Evolutionary conservation across 2,797 vertebrate genomes (phyloP).

Genomic region (Tapera naevia): DNA sequence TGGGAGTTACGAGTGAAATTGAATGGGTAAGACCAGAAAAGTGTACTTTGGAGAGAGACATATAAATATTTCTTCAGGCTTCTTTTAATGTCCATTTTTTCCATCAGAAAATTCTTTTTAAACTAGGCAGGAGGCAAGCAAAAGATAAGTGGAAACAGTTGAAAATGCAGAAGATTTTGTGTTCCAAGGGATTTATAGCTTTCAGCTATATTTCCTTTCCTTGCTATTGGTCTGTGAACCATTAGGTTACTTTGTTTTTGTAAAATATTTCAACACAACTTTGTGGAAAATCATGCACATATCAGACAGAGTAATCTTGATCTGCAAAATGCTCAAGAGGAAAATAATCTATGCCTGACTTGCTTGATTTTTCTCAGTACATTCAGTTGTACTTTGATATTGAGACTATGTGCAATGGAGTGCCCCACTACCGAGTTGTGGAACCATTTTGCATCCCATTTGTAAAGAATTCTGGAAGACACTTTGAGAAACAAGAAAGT

Average conservation of each 20-base stretch:
- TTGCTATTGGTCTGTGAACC: neutral
- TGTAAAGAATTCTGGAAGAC: neutral
- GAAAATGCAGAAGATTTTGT: neutral
- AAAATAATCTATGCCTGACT: neutral
- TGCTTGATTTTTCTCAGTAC: neutral
- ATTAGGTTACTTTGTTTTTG: neutral
- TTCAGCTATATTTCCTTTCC: neutral
- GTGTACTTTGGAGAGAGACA: neutral
- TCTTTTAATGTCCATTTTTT: neutral
- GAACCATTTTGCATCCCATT: neutral
- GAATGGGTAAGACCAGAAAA: neutral
- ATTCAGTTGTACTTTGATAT: slow-evolving; percentile 1
- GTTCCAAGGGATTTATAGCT: neutral
- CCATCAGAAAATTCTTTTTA: neutral
- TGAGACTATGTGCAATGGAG: neutral
- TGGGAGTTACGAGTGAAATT: neutral
- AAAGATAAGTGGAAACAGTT: neutral
- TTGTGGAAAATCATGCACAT: neutral
- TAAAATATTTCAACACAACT: neutral
- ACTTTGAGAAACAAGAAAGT: neutral
- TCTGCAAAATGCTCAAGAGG: neutral
- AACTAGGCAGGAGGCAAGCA: neutral
- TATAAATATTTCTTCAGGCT: neutral
- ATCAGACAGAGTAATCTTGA: neutral
- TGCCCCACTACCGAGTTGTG: neutral